Evolutionary conservation across 2,888 invertebrate genomes (phyloP), one percentile per base, ranked within the genome.

Genomic region (Polydesmus complanatus): DNA sequence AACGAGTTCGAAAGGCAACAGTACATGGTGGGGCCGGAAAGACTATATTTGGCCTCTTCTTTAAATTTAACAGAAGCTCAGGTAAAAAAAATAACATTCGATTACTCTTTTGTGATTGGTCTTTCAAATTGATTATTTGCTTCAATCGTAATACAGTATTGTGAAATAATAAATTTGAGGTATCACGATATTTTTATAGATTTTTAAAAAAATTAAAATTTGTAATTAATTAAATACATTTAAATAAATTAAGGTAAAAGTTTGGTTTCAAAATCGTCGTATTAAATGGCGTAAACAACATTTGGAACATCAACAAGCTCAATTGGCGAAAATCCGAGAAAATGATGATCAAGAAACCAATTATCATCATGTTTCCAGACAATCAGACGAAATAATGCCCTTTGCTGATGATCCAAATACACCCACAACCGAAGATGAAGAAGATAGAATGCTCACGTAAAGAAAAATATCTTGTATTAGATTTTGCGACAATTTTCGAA

Each of bases 251-350:
- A 78, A 88, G 83, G 88, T 89, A 1, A 90, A 90, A 73, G 89
- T 90, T 2, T 90, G 89, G 89, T 90, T 90, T 74, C 93, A 93
- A 75, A 93, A 93, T 72, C 79, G 93, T 2, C 81, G 95, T 50
- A 96, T 96, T 67, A 92, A 92, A 78, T 95, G 94, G 94, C 80
- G 95, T 56, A 96, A 96, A 71, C 90, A 93, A 69, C 92, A 93
- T 69, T 77, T 93, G 68, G 94, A 94, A 72, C 82, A 92, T 68
- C 92, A 93, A 49, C 91, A 92, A 72, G 90, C 90, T 69, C 79
- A 89, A 23, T 77, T 92, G 62, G 89, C 78, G 80, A 78, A 77
- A n/a, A 70, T 79, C 62, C 78, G 79, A 67, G 57, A 60, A 14
- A 52, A 27, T n/a, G 56, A 61, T 23, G 77, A 78, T 37, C 37